Conservation (phyloP, 2,888 invertebrate species). For the Mythimna impura region DNA sequence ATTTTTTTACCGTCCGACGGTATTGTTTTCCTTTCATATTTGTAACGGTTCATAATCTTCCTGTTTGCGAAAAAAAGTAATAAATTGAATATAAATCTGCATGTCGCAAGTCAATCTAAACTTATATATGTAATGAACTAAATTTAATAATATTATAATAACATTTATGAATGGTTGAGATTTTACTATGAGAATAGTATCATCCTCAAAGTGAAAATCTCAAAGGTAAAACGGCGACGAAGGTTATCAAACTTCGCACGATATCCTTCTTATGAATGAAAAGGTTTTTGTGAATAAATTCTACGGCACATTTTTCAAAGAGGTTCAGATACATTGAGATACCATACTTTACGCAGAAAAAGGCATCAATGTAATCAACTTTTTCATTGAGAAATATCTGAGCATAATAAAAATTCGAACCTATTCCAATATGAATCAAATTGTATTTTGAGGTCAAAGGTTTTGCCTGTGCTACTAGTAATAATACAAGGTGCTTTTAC, state of each 20-base stretch:
- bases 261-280: constrained; percentile 14
- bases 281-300: constrained; percentile 27
- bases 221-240: neutral
- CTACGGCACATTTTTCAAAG: constrained; percentile 35
- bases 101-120: neutral
- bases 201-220: neutral
- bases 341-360: constrained; percentile 18
- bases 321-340: constrained; percentile 16
- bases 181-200: neutral
- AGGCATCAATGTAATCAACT: constrained; percentile 12
- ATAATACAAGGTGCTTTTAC: neutral
- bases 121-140: neutral
- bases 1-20: neutral
- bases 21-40: constrained; percentile 8
- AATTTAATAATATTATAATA: neutral
- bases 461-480: neutral
- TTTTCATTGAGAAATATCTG: constrained; percentile 38
- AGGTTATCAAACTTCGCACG: no score
- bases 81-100: neutral
- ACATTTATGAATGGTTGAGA: constrained; percentile 3
- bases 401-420: neutral
- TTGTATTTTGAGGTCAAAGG: constrained; percentile 7
- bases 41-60: constrained; percentile 4
- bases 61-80: neutral
- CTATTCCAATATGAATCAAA: constrained; percentile 13